Evolutionary conservation across 2,888 invertebrate species (phyloP), one percentile per base, ranked within the genome.

Genomic region (Habrosyne pyritoides): DNA sequence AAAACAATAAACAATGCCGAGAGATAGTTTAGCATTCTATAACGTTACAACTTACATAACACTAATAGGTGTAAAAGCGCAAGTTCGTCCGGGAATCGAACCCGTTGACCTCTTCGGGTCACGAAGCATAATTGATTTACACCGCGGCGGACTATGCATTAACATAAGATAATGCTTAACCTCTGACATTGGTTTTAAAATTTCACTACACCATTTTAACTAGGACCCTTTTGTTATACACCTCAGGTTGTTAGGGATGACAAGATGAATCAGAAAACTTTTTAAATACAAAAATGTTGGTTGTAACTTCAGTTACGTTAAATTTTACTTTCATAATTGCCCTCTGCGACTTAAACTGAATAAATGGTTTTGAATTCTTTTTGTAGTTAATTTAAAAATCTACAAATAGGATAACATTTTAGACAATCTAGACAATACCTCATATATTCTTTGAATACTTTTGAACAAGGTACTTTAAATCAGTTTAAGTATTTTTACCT

Each of bases 91-190:
- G 77, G 78, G 81, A 81, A 79, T 80, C 81, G 79, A 84, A 85
- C 80, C 67, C 30, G 65, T 21, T 77, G 83, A 87, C 90, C 90
- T 70, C 79, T 66, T 71, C 74, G 81, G 91, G 90, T 91, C 91
- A 89, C 77, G 81, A 73, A 78, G 79, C 80, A 86, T 91, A 91
- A 91, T 91, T 91, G 91, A 91, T 91, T 91, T 89, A 89, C 89
- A 77, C 86, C 83, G 85, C 75, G 69, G 71, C 84, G 77, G 77
- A 77, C 86, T 80, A 79, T 86, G 75, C 91, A 91, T 91, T 91
- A 91, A 89, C 91, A 91, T 91, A 89, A 89, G 91, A 88, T 91
- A 91, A 88, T 86, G 89, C 84, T 91, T 91, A 85, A 90, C 90
- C 91, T 81, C 61, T 87, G 89, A 86, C 90, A 75, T 76, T 53